Percentiles rank a stretch among this genome's conserved stretches.
These are phyloP conservation scores for Drosophila eohydei DNA, from an alignment of 2,888 invertebrate species.

Conservation along the genomic window DNA sequence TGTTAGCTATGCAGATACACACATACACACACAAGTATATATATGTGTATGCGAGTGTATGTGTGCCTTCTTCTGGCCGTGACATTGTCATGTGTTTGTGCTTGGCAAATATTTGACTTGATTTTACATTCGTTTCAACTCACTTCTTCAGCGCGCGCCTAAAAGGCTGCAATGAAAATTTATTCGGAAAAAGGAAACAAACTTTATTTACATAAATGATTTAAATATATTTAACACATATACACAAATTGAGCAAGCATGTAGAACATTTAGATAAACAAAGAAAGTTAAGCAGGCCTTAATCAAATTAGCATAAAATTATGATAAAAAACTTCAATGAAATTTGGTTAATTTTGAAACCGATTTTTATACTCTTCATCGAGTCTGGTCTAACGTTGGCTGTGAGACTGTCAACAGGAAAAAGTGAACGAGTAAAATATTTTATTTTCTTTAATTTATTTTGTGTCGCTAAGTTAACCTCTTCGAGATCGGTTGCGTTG, in stretches of 20 bases:
- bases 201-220: conserved; percentile 3
- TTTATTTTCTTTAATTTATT: too few relatives aligned
- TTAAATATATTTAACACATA: background rate
- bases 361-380: too few relatives aligned
- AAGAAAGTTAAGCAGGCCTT: background rate
- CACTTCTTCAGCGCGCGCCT: conserved; percentile 28
- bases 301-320: background rate
- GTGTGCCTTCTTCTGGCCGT: conserved; percentile 37
- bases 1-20: conserved; percentile 59
- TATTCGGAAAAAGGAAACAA: background rate
- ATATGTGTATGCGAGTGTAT: background rate
- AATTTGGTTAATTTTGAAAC: background rate
- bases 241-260: conserved; percentile 1
- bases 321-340: background rate
- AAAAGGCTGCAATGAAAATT: conserved; percentile 31
- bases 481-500: too few relatives aligned
- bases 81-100: conserved; percentile 52
- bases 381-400: too few relatives aligned
- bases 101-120: conserved; percentile 66
- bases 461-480: too few relatives aligned
- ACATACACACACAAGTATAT: conserved; percentile 8
- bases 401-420: too few relatives aligned
- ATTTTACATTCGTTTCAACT: conserved; percentile 43
- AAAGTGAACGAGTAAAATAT: too few relatives aligned
- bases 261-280: background rate